Base-by-base conservation (phyloP, 2,888 invertebrate genomes). In the Diarsia dahlii region DNA sequence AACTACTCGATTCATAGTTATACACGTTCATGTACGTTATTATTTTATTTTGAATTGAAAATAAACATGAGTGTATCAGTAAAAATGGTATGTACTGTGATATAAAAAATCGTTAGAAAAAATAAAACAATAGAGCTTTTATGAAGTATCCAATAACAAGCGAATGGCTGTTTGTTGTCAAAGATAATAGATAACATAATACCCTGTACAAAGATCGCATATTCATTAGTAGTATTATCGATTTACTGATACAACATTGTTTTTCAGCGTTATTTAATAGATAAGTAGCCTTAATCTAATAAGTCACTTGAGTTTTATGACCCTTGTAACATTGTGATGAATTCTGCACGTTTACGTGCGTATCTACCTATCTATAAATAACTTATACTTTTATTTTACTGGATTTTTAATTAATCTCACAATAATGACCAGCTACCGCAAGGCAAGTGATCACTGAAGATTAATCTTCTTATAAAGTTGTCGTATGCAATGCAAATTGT, bases 11-110 rank as follows among this genome's bases (percentile, higher is more conserved):
- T 92, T 88, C 91, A 93, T 88, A 93, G 90, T 89, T 92, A 92
- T 90, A 93, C 94, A 84, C 93, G 91, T 89, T 96, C 96, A 95
- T 95, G 96, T 96, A 96, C 90, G 96, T 96, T 91, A 81, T 79
- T 71, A 70, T 78, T 76, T 83, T 80, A 76, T 81, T 76, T 81
- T 13, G 28, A 74, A 78, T 79, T 54, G 48, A 64, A n/a, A 34
- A 15, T 60, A 64, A 13, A 65, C 71, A 68, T 73, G 78, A 69
- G 18, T 77, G 74, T 85, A 74, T 65, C 78, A 81, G 77, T 81
- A 76, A 80, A 80, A 18, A 34, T 13, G 56, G 23, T n/a, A 54
- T 5, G 23, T n/a, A 54, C 23, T n/a, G 12, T 23, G 23, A 54
- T 54, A 54, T 8, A 45, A 69, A 72, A 64, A 71, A 45, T 63